Evolutionary conservation across 2,888 invertebrate species (phyloP), one percentile per base, ranked within the genome.

Genomic region (Cerceris ruficornis): DNA sequence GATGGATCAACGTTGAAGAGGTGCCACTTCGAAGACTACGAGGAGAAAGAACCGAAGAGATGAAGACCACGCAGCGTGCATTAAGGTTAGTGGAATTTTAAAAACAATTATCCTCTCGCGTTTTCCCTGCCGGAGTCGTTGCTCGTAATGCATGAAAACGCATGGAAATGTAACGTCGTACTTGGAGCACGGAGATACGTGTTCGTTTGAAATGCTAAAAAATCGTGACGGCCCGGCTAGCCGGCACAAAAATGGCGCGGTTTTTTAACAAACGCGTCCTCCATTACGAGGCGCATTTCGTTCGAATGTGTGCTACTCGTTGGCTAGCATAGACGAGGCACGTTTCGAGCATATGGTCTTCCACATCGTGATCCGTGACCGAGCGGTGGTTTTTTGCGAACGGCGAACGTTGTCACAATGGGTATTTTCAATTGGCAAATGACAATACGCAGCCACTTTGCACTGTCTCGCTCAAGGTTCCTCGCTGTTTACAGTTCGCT

Each of bases 1-100:
- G 72, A 84, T 85, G 85, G 85, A 81, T 85, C 72, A 61, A 70
- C 75, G 66, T 46, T 83, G 78, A 78, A 50, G 42, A 52, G 58
- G n/a, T 54, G 14, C 54, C 14, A 46, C 14, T 55, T 55, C n/a
- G 50, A 66, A 54, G 66, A 69, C 71, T 67, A 61, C 57, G 71
- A 59, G 61, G 68, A 64, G 52, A 74, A 52, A 46, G 52, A 73
- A 61, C 64, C 66, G 61, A 49, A 72, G 61, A 77, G 73, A 87
- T 87, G 87, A 87, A 87, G 86, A 87, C 87, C 80, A 86, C 87
- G 66, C 87, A 87, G 52, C 84, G 87, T 49, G 85, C 87, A 55
- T 57, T 80, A 13, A 87, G 87, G 87, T 87, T 55, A 86, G 81
- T 70, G 52, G 17, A 6, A 13, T 57, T 11, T 41, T 13, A 17